Base-by-base conservation (phyloP, 2,113 vertebrate species). In the Sylvia atricapilla region DNA sequence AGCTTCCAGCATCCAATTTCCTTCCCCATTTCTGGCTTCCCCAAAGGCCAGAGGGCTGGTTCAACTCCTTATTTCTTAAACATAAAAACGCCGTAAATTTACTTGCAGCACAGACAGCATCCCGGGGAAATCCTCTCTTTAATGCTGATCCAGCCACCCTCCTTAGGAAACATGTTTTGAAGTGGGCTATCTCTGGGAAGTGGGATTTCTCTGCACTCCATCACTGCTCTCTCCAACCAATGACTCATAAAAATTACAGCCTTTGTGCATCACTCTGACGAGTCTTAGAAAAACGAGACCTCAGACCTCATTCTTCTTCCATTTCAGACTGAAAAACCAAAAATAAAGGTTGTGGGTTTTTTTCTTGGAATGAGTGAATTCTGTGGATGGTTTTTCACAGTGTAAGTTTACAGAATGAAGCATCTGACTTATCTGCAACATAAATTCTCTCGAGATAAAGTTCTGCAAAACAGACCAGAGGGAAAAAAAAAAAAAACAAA, bases 201-300 rank as follows among this genome's bases (percentile, higher is more conserved):
- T 80, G 85, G 80, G 80, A 52, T 85, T 63, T 75, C 84, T 96
- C 88, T 88, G 79, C 47, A 53, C 87, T 83, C 72, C 59, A 66
- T 93, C 93, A 70, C 53, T 1, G 23, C 28, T 77, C 91, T 27
- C 90, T 92, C 9, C 2, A 80, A 87, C 76, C 87, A 82, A 5
- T 92, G 94, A 97, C 83, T 97, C 96, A 94, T 5, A 75, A 80
- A 95, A 95, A 75, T 75, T n/a, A 87, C 58, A 86, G 63, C 77
- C 70, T 66, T 67, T 52, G 78, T 18, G 4, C 67, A 75, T 30
- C 7, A 0, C 23, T 52, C 28, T 39, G 75, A 85, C 0, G 1
- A 84, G 28, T 41, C 79, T 52, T 9, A 68, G 82, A 85, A 91
- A 97, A 94, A 85, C 9, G 74, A 89, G 79, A 78, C 79, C 83